Evolutionary conservation across 2,888 invertebrate genomes (phyloP).

Genomic region (Cantharis flavilabris): DNA sequence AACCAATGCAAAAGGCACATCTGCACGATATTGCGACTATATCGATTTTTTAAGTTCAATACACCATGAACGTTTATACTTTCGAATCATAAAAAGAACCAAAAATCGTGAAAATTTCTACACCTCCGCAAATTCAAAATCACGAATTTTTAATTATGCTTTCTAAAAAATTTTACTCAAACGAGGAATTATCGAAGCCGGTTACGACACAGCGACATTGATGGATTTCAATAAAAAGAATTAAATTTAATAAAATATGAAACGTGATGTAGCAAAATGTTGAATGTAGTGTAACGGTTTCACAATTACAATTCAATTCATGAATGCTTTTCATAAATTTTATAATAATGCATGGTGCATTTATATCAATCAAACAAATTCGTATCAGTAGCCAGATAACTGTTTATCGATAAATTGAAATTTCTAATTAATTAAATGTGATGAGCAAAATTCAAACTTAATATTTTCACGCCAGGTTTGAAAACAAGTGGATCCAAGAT

Average conservation of each 20-base stretch:
- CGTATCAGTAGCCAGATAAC: not conserved
- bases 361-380: not conserved
- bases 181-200: not conserved
- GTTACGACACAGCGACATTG: not conserved
- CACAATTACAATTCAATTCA: not conserved
- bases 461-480: not conserved
- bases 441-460: not conserved
- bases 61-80: not conserved
- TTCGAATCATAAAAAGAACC: not conserved
- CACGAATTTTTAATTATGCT: not conserved
- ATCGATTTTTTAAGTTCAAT: not conserved
- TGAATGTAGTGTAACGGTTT: not conserved
- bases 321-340: not conserved
- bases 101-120: not conserved
- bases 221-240: not conserved
- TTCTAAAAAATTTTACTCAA: not conserved
- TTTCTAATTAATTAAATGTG: not conserved
- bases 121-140: not conserved
- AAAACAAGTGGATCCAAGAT: not conserved
- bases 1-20: not conserved
- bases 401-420: not conserved
- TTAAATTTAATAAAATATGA: not conserved
- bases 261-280: not conserved
- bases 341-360: not conserved
- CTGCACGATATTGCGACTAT: not conserved